These are phyloP conservation scores for Enteromius mattozi DNA, from an alignment of 2,797 vertebrate species.

Conservation along the genomic window DNA sequence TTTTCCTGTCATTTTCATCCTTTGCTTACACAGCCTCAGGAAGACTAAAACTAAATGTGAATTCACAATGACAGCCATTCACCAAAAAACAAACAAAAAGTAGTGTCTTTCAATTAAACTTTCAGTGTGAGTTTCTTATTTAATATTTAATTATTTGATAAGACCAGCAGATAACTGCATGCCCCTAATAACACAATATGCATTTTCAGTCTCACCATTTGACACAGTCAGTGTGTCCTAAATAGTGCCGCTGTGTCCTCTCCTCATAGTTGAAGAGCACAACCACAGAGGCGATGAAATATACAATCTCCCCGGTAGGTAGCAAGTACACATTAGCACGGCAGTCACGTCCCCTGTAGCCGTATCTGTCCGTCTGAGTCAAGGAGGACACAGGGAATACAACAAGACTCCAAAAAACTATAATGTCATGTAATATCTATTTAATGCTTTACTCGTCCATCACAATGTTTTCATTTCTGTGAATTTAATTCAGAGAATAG, in stretches of 20 bases:
- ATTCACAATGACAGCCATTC: neutral
- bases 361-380: conserved; percentile 81
- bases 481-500: neutral
- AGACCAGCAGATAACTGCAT: neutral
- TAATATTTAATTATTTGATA: neutral
- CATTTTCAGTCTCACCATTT: conserved; percentile 86
- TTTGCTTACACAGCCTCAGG: neutral
- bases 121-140: too few species aligned
- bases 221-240: conserved; percentile 96
- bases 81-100: neutral
- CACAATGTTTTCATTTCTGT: neutral
- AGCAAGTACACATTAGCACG: conserved; percentile 95
- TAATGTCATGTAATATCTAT: neutral
- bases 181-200: neutral
- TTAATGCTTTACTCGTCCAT: neutral
- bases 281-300: conserved; percentile 95
- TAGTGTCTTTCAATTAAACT: neutral
- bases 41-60: neutral
- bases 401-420: neutral
- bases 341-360: conserved; percentile 95
- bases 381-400: conserved; percentile 63
- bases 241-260: conserved; percentile 92
- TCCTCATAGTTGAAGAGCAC: conserved; percentile 96
- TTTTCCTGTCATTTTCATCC: conserved; percentile 23
- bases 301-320: conserved; percentile 95